phyloP scores from a whole-genome alignment of 2,888 invertebrate species.

The Cryptus viduatorius region DNA sequence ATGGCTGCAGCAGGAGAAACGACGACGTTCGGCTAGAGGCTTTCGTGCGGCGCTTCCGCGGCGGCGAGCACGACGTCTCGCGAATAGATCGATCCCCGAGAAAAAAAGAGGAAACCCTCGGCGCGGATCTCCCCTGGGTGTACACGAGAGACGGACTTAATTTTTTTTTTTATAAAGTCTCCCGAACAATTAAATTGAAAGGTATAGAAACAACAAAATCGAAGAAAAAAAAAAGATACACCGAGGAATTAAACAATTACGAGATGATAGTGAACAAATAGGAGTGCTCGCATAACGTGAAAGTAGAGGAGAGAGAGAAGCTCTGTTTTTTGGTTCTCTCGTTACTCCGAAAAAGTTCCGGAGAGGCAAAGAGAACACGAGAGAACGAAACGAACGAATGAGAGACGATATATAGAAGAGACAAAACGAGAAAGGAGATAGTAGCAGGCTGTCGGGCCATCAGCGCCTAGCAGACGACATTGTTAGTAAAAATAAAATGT shows the following conservation, averaged over 20 bases:
- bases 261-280: slow-evolving; percentile 61
- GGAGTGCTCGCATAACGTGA: slow-evolving; percentile 59
- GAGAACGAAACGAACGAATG: slow-evolving; percentile 18
- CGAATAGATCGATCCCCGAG: slow-evolving; percentile 69
- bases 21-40: slow-evolving; percentile 61
- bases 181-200: background rate
- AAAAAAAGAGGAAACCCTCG: slow-evolving; percentile 24
- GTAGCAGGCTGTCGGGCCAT: slow-evolving; percentile 45
- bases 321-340: background rate
- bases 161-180: background rate
- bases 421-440: slow-evolving; percentile 47
- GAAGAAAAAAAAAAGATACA: slow-evolving; percentile 19
- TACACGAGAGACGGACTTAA: slow-evolving; percentile 9
- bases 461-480: slow-evolving; percentile 78
- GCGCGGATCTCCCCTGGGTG: slow-evolving; percentile 30
- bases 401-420: slow-evolving; percentile 14
- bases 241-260: slow-evolving; percentile 41
- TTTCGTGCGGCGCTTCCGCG: slow-evolving; percentile 71
- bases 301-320: slow-evolving; percentile 49
- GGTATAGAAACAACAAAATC: slow-evolving; percentile 35
- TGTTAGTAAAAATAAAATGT: slow-evolving; percentile 82
- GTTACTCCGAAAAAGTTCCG: slow-evolving; percentile 52
- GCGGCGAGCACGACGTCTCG: slow-evolving; percentile 68
- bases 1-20: slow-evolving; percentile 64
- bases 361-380: slow-evolving; percentile 26